Base-by-base conservation (phyloP, 2,888 invertebrate genomes). In the Leucophora obtusa region DNA sequence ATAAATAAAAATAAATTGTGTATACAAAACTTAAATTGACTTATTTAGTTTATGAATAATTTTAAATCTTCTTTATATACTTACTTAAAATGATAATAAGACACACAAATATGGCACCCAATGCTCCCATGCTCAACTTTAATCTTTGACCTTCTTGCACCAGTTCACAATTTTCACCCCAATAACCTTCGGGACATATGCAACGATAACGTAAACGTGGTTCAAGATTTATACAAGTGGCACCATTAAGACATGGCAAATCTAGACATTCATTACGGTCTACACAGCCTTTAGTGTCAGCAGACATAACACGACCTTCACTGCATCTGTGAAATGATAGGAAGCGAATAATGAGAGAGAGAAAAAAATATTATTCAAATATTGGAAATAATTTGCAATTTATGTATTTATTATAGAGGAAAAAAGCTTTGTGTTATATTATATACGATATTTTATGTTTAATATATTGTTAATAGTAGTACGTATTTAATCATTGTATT, bases 51-150 rank as follows among this genome's bases (percentile, higher is more conserved):
- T 21, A 21, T 3, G 4, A 21, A 21, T 3, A 21, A 21, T 43
- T n/a, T n/a, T 43, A 14, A 43, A 43, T 38, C 24, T n/a, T 1
- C 28, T 10, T 50, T 56, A 14, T 15, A 33, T 50, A 94, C 97
- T 96, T 94, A 98, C 98, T 95, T 91, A 98, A 94, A 89, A 99
- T 97, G 91, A 98, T 96, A 91, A 98, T 94, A 89, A 98, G 94
- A 92, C 98, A 98, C 91, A 98, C 96, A 91, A 99, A 94, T 91
- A 99, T 98, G 89, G 98, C 98, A 82, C 98, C 97, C 86, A 99
- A 93, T 83, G 98, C 98, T 85, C 98, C 97, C 94, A 97, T 97
- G 92, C 98, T 97, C 88, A 99, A 94, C 89, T 97, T 97, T 87
- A 98, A 93, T 79, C 97, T 96, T 91, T 97, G 97, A 83, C 97